A percentile compares a stretch with the other conserved stretches of the same genome.
Evolutionary conservation across 2,888 invertebrate species (phyloP).

Genomic region (Pecten maximus): DNA sequence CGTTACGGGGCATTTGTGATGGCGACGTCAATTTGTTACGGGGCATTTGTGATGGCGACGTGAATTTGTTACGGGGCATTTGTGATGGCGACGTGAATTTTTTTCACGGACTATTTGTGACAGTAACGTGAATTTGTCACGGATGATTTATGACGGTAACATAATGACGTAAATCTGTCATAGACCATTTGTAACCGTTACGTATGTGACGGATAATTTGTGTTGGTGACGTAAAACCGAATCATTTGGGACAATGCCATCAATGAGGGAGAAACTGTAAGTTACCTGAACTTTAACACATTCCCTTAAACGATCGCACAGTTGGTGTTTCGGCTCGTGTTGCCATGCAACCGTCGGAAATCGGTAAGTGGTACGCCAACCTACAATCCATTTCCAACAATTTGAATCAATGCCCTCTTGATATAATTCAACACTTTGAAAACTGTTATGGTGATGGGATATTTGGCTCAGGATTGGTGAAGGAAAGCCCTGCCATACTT

Average conservation of each 20-base stretch:
- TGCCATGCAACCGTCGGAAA: background rate
- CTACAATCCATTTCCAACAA: background rate
- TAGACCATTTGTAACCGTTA: too few species aligned
- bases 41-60: too few species aligned
- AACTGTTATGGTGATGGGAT: background rate
- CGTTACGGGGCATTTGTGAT: too few species aligned
- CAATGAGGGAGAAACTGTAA: too few species aligned
- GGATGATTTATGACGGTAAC: background rate
- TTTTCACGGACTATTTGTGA: too few species aligned
- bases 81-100: too few species aligned
- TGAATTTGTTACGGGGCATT: too few species aligned
- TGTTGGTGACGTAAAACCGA: background rate
- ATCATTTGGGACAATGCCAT: too few species aligned
- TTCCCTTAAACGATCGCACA: background rate
- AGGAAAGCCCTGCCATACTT: too few species aligned
- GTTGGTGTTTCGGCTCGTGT: background rate
- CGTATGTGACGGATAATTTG: background rate
- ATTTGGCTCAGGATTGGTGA: background rate
- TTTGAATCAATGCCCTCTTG: background rate
- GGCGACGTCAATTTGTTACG: too few species aligned
- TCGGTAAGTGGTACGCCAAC: background rate
- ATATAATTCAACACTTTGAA: background rate
- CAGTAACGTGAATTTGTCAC: too few species aligned
- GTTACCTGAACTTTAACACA: slow-evolving; percentile 4
- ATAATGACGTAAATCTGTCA: background rate